phyloP scores from a whole-genome alignment of 2,888 invertebrate species.

The Drosophila algonquin region DNA sequence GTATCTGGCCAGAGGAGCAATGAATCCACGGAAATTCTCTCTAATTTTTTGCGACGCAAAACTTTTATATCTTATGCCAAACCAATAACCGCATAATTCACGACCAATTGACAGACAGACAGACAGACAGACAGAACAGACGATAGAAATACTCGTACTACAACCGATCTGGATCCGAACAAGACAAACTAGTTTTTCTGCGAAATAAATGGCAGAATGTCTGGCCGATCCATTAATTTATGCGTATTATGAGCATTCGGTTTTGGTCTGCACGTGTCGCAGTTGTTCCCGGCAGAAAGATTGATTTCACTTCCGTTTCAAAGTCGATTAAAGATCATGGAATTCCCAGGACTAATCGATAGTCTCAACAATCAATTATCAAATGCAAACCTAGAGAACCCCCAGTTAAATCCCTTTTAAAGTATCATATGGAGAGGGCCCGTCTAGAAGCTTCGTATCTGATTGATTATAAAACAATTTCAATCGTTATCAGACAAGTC shows the following conservation, averaged over 20 bases:
- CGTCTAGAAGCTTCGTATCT: not conserved
- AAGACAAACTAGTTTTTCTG: constrained; percentile 34
- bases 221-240: constrained; percentile 22
- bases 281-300: constrained; percentile 18
- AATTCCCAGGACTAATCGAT: not conserved
- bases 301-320: constrained; percentile 23
- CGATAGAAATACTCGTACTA: not conserved
- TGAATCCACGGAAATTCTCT: constrained; percentile 55
- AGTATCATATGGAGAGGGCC: constrained; percentile 2
- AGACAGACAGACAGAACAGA: constrained; percentile 4
- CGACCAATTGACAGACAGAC: constrained; percentile 18
- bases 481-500: constrained; percentile 2
- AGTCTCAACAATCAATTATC: too few relatives aligned
- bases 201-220: constrained; percentile 12
- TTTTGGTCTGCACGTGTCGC: constrained; percentile 31
- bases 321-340: not conserved
- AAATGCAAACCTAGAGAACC: too few relatives aligned
- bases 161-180: constrained; percentile 38
- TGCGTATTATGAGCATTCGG: constrained; percentile 5
- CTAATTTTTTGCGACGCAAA: constrained; percentile 61
- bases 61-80: constrained; percentile 23
- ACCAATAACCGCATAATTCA: constrained; percentile 45
- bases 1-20: not conserved
- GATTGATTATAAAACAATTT: constrained; percentile 8
- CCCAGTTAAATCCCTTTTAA: too few relatives aligned